Evolutionary conservation across 1,140 invertebrate genomes (phyloP), one percentile per base, ranked within the genome.

Genomic region (Heliconius hewitsoni): DNA sequence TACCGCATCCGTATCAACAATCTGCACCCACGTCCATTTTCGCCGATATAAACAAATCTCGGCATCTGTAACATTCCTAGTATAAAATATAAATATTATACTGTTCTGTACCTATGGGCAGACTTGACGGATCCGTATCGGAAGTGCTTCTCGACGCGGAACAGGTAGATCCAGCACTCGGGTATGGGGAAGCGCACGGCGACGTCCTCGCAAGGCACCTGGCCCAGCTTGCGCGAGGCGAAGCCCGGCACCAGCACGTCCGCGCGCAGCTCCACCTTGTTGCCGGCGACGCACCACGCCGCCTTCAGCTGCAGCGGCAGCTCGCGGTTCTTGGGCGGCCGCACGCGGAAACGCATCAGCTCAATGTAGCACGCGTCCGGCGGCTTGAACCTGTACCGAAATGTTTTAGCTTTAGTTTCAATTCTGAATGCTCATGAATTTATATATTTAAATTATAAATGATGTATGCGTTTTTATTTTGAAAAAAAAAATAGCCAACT

Each of bases 101-200:
- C 8, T 11, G 34, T 37, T 3, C 42, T 23, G 8, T 83, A 94
- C 93, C 98, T 95, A 86, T 98, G 98, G 27, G 98, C 98, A 1
- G 99, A 99, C 94, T 99, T 99, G 1, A 99, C 98, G 6, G 99
- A 99, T n/a, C 99, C 99, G 93, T 99, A 99, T 87, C 99, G 96
- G 95, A 99, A 99, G 93, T 99, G 98, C 89, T 99, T 99, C 93
- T 99, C 99, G 27, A 99, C 98, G 81, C 99, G 96, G 95, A 99
- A 99, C 86, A 99, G 95, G 94, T 99, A 99, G 86, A 99, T 98
- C 99, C 99, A 99, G 88, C 98, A 98, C 95, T 99, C 99, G 37
- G 99, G 99, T 83, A 99, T 98, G 8, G 99, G 99, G 92, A 99
- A 99, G 76, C 98, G 96, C 57, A 99, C 97, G 89, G 98, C 97